Evolutionary conservation across 2,797 vertebrate genomes (phyloP).

Genomic region (Channa striata): DNA sequence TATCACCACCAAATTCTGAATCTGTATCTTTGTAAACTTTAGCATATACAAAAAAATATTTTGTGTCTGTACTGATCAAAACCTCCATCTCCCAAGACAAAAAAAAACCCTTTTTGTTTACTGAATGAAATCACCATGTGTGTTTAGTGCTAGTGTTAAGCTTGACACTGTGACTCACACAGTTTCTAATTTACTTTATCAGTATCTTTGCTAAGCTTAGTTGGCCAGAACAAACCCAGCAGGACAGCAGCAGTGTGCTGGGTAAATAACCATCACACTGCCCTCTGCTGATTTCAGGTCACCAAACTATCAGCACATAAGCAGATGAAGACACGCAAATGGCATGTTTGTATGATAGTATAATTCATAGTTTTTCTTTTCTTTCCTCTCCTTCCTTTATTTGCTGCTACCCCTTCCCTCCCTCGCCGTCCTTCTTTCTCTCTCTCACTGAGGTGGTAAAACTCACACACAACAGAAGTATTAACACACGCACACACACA

Average conservation of each 20-base stretch:
- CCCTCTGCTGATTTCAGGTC: slow-evolving; percentile 1
- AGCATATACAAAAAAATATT: background rate
- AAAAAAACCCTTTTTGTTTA: slow-evolving; percentile 23
- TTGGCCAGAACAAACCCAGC: slow-evolving; percentile 15
- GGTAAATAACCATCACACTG: slow-evolving; percentile 5
- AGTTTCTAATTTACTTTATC: slow-evolving; percentile 27
- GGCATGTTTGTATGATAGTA: background rate
- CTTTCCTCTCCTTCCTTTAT: too few species aligned
- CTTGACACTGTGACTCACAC: background rate
- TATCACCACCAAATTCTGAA: background rate
- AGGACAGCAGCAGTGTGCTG: background rate
- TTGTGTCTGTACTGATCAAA: background rate
- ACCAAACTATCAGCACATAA: background rate
- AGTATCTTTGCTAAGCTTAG: slow-evolving; percentile 11
- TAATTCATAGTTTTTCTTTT: background rate
- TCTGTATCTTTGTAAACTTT: background rate
- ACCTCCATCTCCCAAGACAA: background rate
- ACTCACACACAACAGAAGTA: too few species aligned
- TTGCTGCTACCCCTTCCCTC: too few species aligned
- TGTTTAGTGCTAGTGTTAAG: slow-evolving; percentile 40
- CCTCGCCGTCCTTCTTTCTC: too few species aligned
- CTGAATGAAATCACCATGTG: slow-evolving; percentile 35
- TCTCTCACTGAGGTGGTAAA: too few species aligned
- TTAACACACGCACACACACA: too few species aligned
- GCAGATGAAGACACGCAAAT: background rate